Percentiles rank a stretch among this genome's conserved stretches.
These are phyloP conservation scores for Poecilia wingei DNA, from an alignment of 2,797 vertebrate genomes.

Conservation along the genomic window DNA sequence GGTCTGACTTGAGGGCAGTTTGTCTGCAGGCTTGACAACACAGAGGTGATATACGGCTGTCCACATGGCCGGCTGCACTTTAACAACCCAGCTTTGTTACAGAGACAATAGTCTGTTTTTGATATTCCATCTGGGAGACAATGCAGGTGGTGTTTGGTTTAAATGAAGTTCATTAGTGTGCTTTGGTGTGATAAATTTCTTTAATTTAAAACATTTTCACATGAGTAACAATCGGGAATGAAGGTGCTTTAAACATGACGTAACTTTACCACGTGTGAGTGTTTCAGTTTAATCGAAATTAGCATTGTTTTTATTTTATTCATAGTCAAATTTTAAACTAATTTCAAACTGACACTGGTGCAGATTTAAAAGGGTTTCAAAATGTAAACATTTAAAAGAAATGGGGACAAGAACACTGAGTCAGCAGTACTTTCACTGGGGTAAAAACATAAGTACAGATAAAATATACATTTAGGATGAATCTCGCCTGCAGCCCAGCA, in stretches of 20 bases:
- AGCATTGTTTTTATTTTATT: conserved; percentile 23
- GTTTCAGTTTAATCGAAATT: conserved; percentile 33
- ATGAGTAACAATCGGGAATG: conserved; percentile 32
- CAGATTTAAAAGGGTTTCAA: not conserved
- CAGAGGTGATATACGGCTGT: conserved; percentile 67
- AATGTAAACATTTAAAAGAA: not conserved
- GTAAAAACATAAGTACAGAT: not conserved
- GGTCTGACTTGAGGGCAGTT: conserved; percentile 37
- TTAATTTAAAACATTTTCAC: conserved; percentile 64
- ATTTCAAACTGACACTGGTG: not conserved
- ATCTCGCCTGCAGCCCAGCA: not conserved
- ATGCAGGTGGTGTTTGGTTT: conserved; percentile 42
- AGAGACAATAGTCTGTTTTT: conserved; percentile 74
- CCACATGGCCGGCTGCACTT: conserved; percentile 64
- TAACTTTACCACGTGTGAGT: conserved; percentile 23
- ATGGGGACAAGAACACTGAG: not conserved
- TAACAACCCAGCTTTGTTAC: conserved; percentile 64
- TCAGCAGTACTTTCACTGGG: not conserved
- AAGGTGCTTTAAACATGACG: conserved; percentile 51
- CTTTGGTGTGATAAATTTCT: conserved; percentile 49
- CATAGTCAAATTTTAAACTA: conserved; percentile 3
- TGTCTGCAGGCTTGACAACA: conserved; percentile 53
- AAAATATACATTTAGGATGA: not conserved
- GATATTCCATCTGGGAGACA: conserved; percentile 73
- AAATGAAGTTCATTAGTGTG: conserved; percentile 53